phyloP scores from a whole-genome alignment of 2,113 vertebrate genomes.

The Xenopus borealis region DNA sequence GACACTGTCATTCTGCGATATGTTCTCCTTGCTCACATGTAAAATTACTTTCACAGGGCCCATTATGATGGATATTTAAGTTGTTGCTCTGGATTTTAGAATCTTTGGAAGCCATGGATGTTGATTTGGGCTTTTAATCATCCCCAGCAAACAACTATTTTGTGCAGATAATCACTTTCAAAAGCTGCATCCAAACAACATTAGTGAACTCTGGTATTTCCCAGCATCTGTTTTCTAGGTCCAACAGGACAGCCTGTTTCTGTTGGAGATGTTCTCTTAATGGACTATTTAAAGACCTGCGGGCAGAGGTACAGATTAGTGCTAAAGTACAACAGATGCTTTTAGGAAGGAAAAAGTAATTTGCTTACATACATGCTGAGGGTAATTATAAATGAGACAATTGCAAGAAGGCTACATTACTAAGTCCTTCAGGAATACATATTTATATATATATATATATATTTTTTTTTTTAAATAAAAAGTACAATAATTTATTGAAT shows the following conservation, averaged over 20 bases:
- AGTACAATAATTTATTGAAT: no score
- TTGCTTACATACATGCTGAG: constrained; percentile 44
- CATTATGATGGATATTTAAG: constrained; percentile 34
- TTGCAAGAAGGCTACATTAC: constrained; percentile 22
- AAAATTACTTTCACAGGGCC: constrained; percentile 18
- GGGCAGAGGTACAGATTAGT: constrained; percentile 42
- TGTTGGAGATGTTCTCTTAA: constrained; percentile 42
- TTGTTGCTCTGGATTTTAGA: constrained; percentile 12
- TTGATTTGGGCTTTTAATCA: constrained; percentile 32
- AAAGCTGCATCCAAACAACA: constrained; percentile 38
- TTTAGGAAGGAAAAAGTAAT: constrained; percentile 42
- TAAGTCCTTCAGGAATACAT: not conserved
- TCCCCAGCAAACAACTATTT: constrained; percentile 24
- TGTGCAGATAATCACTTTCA: constrained; percentile 35
- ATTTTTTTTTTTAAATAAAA: not conserved
- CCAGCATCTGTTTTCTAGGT: constrained; percentile 40
- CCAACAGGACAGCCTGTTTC: constrained; percentile 45
- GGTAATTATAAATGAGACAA: constrained; percentile 31
- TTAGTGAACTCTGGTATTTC: constrained; percentile 37
- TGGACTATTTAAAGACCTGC: constrained; percentile 41
- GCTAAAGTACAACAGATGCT: constrained; percentile 44
- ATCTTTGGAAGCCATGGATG: constrained; percentile 20
- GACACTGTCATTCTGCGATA: constrained; percentile 12
- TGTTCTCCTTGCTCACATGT: constrained; percentile 12
- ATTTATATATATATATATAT: no score